These are phyloP conservation scores for Aurelia sp. DNA, from an alignment of 30 jellyfish, hydroid and myxozoan genomes.

Conservation along the genomic window DNA sequence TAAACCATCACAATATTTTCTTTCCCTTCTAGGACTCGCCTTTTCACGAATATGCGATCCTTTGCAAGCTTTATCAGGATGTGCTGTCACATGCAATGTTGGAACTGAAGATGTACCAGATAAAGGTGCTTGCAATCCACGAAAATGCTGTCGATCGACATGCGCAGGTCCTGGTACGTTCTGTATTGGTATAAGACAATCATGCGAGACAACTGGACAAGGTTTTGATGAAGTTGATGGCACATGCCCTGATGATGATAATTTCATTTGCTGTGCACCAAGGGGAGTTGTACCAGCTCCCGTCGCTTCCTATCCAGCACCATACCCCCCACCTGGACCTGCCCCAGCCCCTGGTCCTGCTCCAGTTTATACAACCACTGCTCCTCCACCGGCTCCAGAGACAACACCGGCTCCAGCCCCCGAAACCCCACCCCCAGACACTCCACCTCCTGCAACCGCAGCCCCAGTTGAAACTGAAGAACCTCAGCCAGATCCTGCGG, in stretches of 20 bases:
- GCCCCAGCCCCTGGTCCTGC: slow-evolving; percentile 54
- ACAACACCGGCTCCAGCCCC: slow-evolving; percentile 62
- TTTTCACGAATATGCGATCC: slow-evolving; percentile 50
- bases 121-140: slow-evolving; percentile 50
- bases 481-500: slow-evolving; percentile 70
- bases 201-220: slow-evolving; percentile 51
- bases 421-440: slow-evolving; percentile 41
- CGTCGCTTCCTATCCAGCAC: slow-evolving; percentile 39
- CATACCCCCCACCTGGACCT: slow-evolving; percentile 56
- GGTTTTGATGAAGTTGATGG: slow-evolving; percentile 78
- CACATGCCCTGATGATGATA: slow-evolving; percentile 64
- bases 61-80: slow-evolving; percentile 43
- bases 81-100: slow-evolving; percentile 46
- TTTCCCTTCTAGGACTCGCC: slow-evolving; percentile 28
- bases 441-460: slow-evolving; percentile 68
- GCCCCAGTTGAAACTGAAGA: slow-evolving; percentile 51
- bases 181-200: slow-evolving; percentile 39
- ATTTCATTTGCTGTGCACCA: slow-evolving; percentile 72
- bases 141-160: slow-evolving; percentile 62
- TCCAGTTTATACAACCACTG: slow-evolving; percentile 30
- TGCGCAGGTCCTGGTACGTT: slow-evolving; percentile 73
- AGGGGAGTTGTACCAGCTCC: slow-evolving; percentile 39
- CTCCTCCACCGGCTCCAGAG: slow-evolving; percentile 29
- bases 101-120: slow-evolving; percentile 60
- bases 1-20: neutral